Conservation (phyloP, 1,140 invertebrate species). For the Subanguina moxae region DNA sequence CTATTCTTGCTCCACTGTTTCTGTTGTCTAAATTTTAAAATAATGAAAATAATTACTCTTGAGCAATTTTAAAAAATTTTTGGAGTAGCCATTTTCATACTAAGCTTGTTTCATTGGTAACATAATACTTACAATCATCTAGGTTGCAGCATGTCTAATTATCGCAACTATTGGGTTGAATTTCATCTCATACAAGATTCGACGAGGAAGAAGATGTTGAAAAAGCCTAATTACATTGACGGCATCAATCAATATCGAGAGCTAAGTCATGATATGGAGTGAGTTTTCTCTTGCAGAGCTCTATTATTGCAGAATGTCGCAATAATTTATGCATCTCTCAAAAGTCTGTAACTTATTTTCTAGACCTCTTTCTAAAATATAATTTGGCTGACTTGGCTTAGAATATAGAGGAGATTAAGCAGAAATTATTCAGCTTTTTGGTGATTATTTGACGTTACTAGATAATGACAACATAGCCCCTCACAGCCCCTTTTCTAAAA, state of each 20-base stretch:
- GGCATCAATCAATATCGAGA: slow-evolving; percentile 16
- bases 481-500: too few species aligned
- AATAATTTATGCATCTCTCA: too few species aligned
- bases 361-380: too few species aligned
- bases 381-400: too few species aligned
- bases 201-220: slow-evolving; percentile 38
- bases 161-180: slow-evolving; percentile 38
- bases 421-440: too few species aligned
- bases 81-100: neutral
- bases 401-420: too few species aligned
- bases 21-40: slow-evolving; percentile 1
- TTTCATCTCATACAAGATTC: slow-evolving; percentile 23
- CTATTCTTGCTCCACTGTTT: neutral
- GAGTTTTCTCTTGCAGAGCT: slow-evolving; percentile 1
- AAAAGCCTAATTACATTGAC: slow-evolving; percentile 44
- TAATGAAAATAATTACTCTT: slow-evolving; percentile 3
- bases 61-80: too few species aligned
- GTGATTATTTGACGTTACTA: too few species aligned
- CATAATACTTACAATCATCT: too few species aligned
- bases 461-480: too few species aligned
- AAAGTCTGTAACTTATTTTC: too few species aligned
- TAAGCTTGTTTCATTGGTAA: slow-evolving; percentile 9
- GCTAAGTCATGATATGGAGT: slow-evolving; percentile 30
- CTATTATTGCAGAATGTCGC: too few species aligned
- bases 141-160: slow-evolving; percentile 20